These are phyloP conservation scores for Pantherophis alleghaniensis DNA, from an alignment of 2,797 vertebrate species.

Conservation along the genomic window DNA sequence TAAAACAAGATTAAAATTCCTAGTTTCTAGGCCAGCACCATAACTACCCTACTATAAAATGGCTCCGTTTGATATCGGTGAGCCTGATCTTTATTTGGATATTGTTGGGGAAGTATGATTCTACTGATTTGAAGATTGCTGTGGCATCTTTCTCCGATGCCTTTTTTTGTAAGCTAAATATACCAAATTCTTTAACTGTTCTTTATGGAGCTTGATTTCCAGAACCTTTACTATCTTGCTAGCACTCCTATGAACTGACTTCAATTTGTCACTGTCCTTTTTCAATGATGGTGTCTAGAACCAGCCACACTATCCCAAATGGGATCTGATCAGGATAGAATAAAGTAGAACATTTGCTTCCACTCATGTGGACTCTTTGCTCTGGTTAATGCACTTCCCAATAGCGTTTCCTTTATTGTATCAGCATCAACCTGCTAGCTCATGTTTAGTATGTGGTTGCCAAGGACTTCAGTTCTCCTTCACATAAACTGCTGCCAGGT, in stretches of 20 bases:
- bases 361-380: neutral
- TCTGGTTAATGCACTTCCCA: neutral
- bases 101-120: neutral
- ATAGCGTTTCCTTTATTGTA: neutral
- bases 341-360: neutral
- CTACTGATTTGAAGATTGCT: neutral
- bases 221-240: neutral
- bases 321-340: neutral
- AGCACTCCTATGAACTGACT: neutral
- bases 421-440: neutral
- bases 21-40: neutral
- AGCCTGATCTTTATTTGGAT: neutral
- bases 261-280: neutral
- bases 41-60: neutral
- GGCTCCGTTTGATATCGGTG: neutral
- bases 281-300: neutral
- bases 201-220: neutral
- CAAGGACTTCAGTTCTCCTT: neutral
- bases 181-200: neutral
- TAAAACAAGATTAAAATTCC: neutral
- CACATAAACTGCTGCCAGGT: neutral
- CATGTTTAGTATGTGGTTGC: neutral
- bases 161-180: neutral
- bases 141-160: neutral
- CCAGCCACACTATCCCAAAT: neutral